phyloP scores from a whole-genome alignment of 2,113 vertebrate genomes.

The Nansenia antarctica region DNA sequence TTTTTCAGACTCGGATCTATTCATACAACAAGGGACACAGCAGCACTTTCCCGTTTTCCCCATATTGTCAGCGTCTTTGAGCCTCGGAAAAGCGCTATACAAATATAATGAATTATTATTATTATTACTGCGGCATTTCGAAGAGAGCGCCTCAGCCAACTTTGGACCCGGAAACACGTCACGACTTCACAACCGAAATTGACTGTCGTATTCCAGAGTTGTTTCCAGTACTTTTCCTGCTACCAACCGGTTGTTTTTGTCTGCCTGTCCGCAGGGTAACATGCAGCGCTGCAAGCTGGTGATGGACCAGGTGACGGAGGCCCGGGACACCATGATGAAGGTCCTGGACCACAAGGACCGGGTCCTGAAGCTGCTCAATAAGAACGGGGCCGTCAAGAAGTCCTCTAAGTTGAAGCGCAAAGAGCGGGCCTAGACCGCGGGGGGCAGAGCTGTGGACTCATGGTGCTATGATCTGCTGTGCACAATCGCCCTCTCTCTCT shows the following conservation, averaged over 20 bases:
- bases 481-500: conserved; percentile 22
- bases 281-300: conserved; percentile 99
- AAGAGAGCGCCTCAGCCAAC: too few relatives aligned
- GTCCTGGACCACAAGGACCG: conserved; percentile 98
- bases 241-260: conserved; percentile 22
- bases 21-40: too few relatives aligned
- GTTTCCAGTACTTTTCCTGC: too few relatives aligned
- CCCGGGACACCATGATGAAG: conserved; percentile 98
- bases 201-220: too few relatives aligned
- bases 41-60: too few relatives aligned
- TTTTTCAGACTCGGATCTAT: too few relatives aligned
- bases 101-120: too few relatives aligned
- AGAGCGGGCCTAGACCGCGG: conserved; percentile 81
- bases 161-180: too few relatives aligned
- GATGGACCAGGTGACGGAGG: conserved; percentile 98
- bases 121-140: too few relatives aligned
- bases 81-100: too few relatives aligned
- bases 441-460: background rate
- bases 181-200: too few relatives aligned
- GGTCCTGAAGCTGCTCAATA: conserved; percentile 97
- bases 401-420: conserved; percentile 96
- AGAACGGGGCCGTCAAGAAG: conserved; percentile 93
- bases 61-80: too few relatives aligned
- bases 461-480: conserved; percentile 34
- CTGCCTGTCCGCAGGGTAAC: conserved; percentile 82